A percentile compares a stretch with the other conserved stretches of the same genome.
These are phyloP conservation scores for Muscidifurax raptorellus DNA, from an alignment of 1,140 invertebrate genomes.

Conservation along the genomic window DNA sequence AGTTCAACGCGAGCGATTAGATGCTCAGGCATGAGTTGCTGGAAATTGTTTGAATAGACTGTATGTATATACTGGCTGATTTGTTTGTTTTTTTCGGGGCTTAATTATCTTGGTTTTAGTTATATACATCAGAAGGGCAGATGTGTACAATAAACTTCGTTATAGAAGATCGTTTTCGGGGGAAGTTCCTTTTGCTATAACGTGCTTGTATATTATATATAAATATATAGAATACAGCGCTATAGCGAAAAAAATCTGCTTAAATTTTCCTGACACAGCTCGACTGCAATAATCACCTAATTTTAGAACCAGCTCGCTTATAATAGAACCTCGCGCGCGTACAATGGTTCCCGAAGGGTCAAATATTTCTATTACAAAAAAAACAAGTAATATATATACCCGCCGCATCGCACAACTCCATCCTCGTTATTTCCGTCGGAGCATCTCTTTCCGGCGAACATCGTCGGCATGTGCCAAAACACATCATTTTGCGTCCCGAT, in stretches of 20 bases:
- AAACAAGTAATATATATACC: no score
- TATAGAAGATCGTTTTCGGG: no score
- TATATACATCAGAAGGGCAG: no score
- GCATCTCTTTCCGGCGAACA: background rate
- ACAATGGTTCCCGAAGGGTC: background rate
- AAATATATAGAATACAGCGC: no score
- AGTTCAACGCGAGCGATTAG: slow-evolving; percentile 57
- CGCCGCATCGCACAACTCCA: background rate
- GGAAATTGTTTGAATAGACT: background rate
- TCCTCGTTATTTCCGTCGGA: background rate
- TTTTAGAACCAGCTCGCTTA: background rate
- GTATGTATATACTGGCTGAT: background rate
- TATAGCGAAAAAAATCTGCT: no score
- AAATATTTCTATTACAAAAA: background rate
- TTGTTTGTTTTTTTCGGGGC: background rate
- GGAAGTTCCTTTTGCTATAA: no score
- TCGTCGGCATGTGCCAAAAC: slow-evolving; percentile 14
- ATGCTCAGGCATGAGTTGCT: background rate
- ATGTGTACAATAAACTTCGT: no score
- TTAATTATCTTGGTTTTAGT: no score
- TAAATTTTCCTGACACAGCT: no score
- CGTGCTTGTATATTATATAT: no score
- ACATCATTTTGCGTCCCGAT: slow-evolving; percentile 20
- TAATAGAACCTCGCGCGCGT: background rate
- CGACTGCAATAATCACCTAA: background rate